phyloP scores from a whole-genome alignment of 1,140 invertebrate species.

The Hyles vespertilio region DNA sequence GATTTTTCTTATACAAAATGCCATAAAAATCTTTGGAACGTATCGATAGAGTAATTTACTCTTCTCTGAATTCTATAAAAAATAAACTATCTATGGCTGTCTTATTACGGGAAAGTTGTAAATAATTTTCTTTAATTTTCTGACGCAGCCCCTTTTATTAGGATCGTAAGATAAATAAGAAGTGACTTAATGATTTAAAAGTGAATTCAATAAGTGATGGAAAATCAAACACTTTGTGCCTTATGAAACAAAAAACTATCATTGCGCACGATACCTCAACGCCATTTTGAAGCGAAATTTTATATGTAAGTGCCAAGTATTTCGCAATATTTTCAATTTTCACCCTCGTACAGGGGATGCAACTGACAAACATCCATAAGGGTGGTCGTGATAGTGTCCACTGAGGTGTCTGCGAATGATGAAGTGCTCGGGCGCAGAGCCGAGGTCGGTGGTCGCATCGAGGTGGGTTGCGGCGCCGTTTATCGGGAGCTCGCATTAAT shows the following conservation, averaged over 20 bases:
- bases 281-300: slow-evolving; percentile 77
- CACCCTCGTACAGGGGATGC: slow-evolving; percentile 34
- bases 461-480: slow-evolving; percentile 59
- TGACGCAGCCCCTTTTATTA: slow-evolving; percentile 29
- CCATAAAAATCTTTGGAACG: no score
- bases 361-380: slow-evolving; percentile 31
- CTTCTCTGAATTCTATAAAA: slow-evolving; percentile 10
- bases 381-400: slow-evolving; percentile 39
- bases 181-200: slow-evolving; percentile 47
- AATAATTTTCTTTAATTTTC: slow-evolving; percentile 61
- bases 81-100: slow-evolving; percentile 39
- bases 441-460: slow-evolving; percentile 44
- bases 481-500: slow-evolving; percentile 59
- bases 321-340: slow-evolving; percentile 69
- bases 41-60: neutral
- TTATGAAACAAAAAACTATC: slow-evolving; percentile 75
- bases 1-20: no score
- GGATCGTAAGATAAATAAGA: slow-evolving; percentile 43
- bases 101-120: slow-evolving; percentile 67
- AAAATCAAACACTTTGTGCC: slow-evolving; percentile 58
- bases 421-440: slow-evolving; percentile 29
- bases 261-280: slow-evolving; percentile 74
- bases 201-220: slow-evolving; percentile 56
- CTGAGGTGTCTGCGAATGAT: slow-evolving; percentile 23
- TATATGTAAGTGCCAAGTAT: slow-evolving; percentile 76